Percentiles rank a stretch among this genome's conserved stretches.
These are phyloP conservation scores for Aromia moschata DNA, from an alignment of 2,888 invertebrate genomes.

Conservation along the genomic window DNA sequence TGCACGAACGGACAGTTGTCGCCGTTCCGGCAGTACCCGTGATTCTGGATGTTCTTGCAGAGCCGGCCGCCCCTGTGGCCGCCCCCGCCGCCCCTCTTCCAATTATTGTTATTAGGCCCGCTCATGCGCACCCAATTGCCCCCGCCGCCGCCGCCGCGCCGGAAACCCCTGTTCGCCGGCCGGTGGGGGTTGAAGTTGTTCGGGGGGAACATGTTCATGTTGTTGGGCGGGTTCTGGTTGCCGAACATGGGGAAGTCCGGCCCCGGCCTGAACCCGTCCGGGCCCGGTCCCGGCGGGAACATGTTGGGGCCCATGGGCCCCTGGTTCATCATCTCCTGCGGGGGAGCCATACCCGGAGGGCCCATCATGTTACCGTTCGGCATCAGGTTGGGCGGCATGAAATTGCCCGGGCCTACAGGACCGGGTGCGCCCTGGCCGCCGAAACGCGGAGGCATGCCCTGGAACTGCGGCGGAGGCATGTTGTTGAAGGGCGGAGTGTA, in stretches of 20 bases:
- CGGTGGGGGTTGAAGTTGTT: conserved; percentile 61
- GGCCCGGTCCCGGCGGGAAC: conserved; percentile 54
- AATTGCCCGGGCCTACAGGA: conserved; percentile 46
- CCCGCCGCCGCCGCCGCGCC: conserved; percentile 53
- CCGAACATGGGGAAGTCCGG: conserved; percentile 58
- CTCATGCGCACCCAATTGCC: conserved; percentile 67
- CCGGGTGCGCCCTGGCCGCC: conserved; percentile 35
- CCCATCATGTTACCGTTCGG: conserved; percentile 64
- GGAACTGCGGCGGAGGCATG: conserved; percentile 61
- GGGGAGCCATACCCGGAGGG: conserved; percentile 56
- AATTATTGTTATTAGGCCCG: conserved; percentile 59
- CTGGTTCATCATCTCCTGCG: conserved; percentile 57
- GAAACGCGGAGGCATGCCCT: conserved; percentile 48
- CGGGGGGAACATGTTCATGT: conserved; percentile 56
- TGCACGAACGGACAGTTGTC: conserved; percentile 86
- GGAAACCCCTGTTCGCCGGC: conserved; percentile 39
- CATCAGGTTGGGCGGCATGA: conserved; percentile 59
- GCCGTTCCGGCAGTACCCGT: conserved; percentile 83
- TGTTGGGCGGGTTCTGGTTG: conserved; percentile 46
- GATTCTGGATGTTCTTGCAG: conserved; percentile 83
- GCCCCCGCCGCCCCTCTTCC: conserved; percentile 64
- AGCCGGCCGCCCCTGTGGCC: conserved; percentile 64
- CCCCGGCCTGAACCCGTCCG: conserved; percentile 51
- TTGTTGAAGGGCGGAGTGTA: conserved; percentile 62
- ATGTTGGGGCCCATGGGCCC: conserved; percentile 57